phyloP scores from a whole-genome alignment of 1,140 invertebrate species.

The Grapholita molesta region DNA sequence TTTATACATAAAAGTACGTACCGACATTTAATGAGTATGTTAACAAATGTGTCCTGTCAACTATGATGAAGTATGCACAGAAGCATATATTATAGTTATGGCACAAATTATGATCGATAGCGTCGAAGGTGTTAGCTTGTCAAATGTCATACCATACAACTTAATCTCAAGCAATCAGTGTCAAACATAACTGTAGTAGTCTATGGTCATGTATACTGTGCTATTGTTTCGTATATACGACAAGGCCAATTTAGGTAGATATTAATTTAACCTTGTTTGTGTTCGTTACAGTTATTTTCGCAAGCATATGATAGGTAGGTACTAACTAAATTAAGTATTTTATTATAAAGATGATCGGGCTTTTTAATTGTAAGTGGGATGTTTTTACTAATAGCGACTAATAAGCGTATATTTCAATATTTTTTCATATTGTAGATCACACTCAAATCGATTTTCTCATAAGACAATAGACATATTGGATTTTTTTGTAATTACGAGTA shows the following conservation, averaged over 20 bases:
- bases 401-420: too few species aligned
- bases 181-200: background rate
- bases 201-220: background rate
- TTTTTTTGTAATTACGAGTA: too few species aligned
- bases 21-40: background rate
- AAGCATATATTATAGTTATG: background rate
- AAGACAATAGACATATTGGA: too few species aligned
- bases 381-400: too few species aligned
- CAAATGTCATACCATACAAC: background rate
- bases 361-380: too few species aligned
- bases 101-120: slow-evolving; percentile 12
- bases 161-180: background rate
- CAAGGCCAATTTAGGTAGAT: background rate
- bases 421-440: too few species aligned
- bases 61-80: background rate
- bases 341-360: too few species aligned
- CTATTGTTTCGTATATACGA: background rate
- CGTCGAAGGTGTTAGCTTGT: slow-evolving; percentile 1
- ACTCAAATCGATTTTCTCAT: too few species aligned
- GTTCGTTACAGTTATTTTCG: background rate
- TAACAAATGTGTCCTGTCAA: background rate
- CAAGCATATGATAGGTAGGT: background rate
- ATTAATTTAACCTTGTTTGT: background rate
- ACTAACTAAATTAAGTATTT: background rate
- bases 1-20: background rate